Evolutionary conservation across 2,888 invertebrate genomes (phyloP).

Genomic region (Sinopyrophorus schimmeli): DNA sequence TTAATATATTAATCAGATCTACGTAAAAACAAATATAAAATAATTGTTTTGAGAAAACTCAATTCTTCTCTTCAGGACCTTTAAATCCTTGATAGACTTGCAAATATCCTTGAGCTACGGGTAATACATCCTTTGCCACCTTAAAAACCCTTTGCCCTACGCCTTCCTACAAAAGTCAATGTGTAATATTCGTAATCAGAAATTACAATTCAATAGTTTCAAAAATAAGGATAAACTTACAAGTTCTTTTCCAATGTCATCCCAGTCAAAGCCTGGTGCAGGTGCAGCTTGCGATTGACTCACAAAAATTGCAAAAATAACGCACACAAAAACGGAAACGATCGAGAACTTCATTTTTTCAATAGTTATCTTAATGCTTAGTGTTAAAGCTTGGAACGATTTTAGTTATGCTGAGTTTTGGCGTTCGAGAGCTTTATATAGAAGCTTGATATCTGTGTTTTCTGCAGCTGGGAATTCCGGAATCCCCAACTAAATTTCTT

Average conservation of each 20-base stretch:
- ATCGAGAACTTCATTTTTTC: not conserved
- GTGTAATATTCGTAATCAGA: too few relatives aligned
- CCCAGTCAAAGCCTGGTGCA: not conserved
- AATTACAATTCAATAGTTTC: conserved; percentile 2
- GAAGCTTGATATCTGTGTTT: too few relatives aligned
- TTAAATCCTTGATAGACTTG: conserved; percentile 6
- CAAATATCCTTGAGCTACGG: conserved; percentile 28
- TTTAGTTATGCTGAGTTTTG: too few relatives aligned
- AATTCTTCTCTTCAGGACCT: too few relatives aligned
- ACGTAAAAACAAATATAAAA: too few relatives aligned
- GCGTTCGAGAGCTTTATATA: too few relatives aligned
- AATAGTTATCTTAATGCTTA: too few relatives aligned
- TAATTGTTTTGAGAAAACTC: too few relatives aligned
- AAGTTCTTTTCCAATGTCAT: not conserved
- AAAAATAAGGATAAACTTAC: conserved; percentile 2
- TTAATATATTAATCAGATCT: too few relatives aligned
- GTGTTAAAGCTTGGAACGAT: too few relatives aligned
- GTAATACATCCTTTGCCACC: conserved; percentile 26
- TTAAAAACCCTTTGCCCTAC: conserved; percentile 30
- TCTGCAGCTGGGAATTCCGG: too few relatives aligned
- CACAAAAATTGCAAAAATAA: not conserved
- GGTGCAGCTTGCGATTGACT: conserved; percentile 1
- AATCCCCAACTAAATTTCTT: too few relatives aligned
- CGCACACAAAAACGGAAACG: not conserved
- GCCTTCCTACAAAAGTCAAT: conserved; percentile 29